phyloP scores from a whole-genome alignment of 2,113 vertebrate species.

The Parus major region DNA sequence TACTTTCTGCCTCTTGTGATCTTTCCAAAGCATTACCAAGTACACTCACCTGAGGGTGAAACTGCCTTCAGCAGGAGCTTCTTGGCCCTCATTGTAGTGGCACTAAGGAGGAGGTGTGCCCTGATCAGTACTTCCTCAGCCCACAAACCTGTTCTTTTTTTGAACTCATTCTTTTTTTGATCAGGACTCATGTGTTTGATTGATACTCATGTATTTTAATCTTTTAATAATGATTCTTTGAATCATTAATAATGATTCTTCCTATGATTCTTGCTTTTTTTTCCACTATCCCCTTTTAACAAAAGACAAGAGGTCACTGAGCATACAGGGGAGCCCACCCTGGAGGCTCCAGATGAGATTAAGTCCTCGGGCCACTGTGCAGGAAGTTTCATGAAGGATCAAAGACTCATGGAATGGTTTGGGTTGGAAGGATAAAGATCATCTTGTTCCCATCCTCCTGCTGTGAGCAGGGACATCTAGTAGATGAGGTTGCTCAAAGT shows the following conservation, averaged over 20 bases:
- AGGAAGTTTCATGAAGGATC: not conserved
- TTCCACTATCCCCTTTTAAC: not conserved
- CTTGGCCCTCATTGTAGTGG: not conserved
- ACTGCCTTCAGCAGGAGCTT: not conserved
- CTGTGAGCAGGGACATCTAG: not conserved
- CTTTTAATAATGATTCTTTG: not conserved
- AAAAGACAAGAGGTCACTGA: not conserved
- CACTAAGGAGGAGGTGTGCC: not conserved
- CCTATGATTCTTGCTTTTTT: not conserved
- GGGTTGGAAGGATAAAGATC: not conserved
- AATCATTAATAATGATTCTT: not conserved
- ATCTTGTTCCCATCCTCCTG: rapidly evolving
- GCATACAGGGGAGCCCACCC: not conserved
- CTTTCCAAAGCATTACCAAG: not conserved
- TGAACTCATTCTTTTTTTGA: not conserved
- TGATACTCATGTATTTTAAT: not conserved
- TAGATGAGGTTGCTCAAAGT: not conserved
- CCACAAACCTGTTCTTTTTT: not conserved
- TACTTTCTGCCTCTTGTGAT: not conserved
- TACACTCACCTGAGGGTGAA: not conserved
- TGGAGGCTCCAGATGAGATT: not conserved
- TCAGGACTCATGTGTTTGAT: not conserved
- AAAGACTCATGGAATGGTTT: not conserved
- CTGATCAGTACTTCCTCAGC: not conserved
- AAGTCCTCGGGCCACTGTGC: not conserved